phyloP scores from a whole-genome alignment of 2,888 invertebrate species.

The Frankliniella fusca region DNA sequence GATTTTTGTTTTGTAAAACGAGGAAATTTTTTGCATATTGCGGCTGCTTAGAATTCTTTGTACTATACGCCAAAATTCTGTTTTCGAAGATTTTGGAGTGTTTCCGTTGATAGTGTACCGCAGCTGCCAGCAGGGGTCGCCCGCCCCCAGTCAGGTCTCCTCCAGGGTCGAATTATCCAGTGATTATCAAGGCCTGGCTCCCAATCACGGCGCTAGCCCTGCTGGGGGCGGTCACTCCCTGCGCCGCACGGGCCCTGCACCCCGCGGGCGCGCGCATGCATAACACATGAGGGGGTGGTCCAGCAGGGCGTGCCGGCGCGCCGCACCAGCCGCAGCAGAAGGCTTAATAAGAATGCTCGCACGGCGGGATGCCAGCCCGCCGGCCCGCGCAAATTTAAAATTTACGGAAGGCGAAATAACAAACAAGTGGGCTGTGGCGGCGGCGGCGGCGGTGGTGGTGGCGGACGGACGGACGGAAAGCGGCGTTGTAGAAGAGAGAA shows the following conservation, averaged over 20 bases:
- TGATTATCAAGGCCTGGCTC: background rate
- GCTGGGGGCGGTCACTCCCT: background rate
- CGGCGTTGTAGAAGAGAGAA: too few relatives aligned
- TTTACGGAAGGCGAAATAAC: background rate
- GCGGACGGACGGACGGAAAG: too few relatives aligned
- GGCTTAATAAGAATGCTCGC: background rate
- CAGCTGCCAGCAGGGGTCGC: too few relatives aligned
- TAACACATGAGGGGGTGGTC: background rate
- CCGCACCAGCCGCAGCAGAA: background rate
- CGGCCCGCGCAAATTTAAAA: background rate
- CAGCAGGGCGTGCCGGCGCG: background rate
- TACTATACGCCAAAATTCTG: too few relatives aligned
- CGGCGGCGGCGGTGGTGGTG: too few relatives aligned
- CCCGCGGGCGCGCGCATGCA: background rate
- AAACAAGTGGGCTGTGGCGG: background rate
- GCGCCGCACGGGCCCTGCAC: background rate
- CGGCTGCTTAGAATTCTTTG: too few relatives aligned
- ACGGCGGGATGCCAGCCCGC: background rate
- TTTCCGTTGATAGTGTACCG: too few relatives aligned
- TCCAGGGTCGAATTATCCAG: background rate
- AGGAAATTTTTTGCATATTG: too few relatives aligned
- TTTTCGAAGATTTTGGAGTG: too few relatives aligned
- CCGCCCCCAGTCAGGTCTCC: too few relatives aligned
- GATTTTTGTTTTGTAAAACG: too few relatives aligned
- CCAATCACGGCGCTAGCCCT: background rate